These are phyloP conservation scores for Sphyrna mokarran DNA, from an alignment of 2,113 vertebrate species.

Conservation along the genomic window DNA sequence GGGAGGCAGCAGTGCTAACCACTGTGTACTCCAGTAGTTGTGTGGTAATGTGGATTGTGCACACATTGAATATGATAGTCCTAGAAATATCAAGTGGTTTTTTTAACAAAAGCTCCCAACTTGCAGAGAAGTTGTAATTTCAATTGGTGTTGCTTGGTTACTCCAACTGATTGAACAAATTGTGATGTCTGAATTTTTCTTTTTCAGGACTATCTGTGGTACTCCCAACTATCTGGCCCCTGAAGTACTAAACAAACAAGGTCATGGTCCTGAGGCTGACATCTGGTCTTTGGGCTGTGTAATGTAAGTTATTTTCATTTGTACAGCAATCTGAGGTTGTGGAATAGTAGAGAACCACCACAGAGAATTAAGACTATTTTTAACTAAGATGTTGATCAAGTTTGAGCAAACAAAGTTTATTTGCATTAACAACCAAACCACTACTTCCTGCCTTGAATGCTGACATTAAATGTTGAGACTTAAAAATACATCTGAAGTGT, in stretches of 20 bases:
- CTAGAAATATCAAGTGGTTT: background rate
- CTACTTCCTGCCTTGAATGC: background rate
- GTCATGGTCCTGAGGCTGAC: constrained; percentile 85
- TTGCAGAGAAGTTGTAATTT: background rate
- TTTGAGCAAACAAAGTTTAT: background rate
- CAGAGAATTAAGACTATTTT: background rate
- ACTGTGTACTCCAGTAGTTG: too few relatives aligned
- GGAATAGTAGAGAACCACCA: background rate
- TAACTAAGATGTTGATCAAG: background rate
- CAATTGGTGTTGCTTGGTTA: too few relatives aligned
- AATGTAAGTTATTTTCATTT: constrained; percentile 68
- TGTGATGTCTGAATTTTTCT: background rate
- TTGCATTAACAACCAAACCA: background rate
- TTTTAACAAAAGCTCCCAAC: background rate
- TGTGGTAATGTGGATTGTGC: too few relatives aligned
- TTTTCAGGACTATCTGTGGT: constrained; percentile 88
- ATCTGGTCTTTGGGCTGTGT: constrained; percentile 96
- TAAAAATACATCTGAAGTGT: too few relatives aligned
- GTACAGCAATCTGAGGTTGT: background rate
- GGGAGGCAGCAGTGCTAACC: too few relatives aligned
- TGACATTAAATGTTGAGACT: background rate
- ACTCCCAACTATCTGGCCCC: constrained; percentile 98
- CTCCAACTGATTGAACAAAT: too few relatives aligned
- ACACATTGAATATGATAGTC: background rate
- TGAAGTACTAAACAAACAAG: constrained; percentile 91